Evolutionary conservation across 2,113 vertebrate genomes (phyloP).

Genomic region (Thermophis baileyi): DNA sequence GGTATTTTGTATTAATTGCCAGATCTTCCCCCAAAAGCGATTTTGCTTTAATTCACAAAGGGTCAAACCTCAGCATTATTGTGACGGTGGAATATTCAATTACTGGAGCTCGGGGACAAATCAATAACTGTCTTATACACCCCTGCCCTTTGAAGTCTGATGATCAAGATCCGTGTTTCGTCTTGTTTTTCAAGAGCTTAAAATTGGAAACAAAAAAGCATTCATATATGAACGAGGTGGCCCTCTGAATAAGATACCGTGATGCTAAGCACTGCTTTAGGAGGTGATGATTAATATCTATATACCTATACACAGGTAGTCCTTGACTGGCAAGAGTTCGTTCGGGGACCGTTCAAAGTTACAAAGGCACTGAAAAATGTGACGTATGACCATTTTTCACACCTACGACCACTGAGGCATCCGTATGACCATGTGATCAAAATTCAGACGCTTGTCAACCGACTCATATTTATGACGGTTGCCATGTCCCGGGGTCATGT

Average conservation of each 20-base stretch:
- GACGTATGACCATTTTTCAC: too few species aligned
- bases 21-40: constrained; percentile 23
- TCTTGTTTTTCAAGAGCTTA: neutral
- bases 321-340: too few species aligned
- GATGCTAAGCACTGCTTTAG: neutral
- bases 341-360: too few species aligned
- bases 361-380: too few species aligned
- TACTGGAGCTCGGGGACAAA: constrained; percentile 22
- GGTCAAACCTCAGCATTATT: constrained; percentile 10
- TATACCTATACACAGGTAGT: too few species aligned
- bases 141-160: neutral
- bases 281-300: too few species aligned
- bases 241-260: neutral
- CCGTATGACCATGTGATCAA: too few species aligned
- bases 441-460: too few species aligned
- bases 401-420: too few species aligned
- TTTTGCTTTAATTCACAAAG: constrained; percentile 12
- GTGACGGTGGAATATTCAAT: neutral
- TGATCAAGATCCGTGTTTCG: neutral
- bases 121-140: constrained; percentile 17
- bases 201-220: neutral
- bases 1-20: constrained; percentile 48
- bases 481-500: too few species aligned
- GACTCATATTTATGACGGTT: too few species aligned
- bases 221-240: neutral